These are phyloP conservation scores for Pachyseris speciosa DNA, from an alignment of 64 coral and sea anemone genomes.

Conservation along the genomic window DNA sequence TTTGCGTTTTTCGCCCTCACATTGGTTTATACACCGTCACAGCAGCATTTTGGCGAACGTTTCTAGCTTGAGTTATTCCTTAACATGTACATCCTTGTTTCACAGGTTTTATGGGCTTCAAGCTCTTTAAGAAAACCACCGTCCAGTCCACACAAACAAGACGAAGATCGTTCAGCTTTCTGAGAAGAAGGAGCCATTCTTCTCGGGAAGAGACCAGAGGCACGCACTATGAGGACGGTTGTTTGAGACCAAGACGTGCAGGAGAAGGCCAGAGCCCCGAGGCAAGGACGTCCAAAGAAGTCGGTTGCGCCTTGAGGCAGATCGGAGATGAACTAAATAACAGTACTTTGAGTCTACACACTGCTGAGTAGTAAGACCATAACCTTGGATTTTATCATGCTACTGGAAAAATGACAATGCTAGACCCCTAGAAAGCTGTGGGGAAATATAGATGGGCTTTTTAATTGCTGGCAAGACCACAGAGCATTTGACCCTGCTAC, in stretches of 20 bases:
- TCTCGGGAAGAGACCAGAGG: not conserved
- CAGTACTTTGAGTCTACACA: slow-evolving; percentile 69
- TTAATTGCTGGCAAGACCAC: too few species aligned
- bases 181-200: slow-evolving; percentile 17
- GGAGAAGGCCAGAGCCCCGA: not conserved
- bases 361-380: not conserved
- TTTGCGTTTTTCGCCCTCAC: too few species aligned
- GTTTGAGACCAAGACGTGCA: not conserved
- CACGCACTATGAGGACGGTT: not conserved
- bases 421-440: too few species aligned
- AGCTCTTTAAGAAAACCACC: slow-evolving; percentile 29
- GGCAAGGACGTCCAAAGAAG: slow-evolving; percentile 30
- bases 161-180: slow-evolving; percentile 15
- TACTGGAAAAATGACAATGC: too few species aligned
- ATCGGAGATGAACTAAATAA: slow-evolving; percentile 93
- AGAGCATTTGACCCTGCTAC: too few species aligned
- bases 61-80: not conserved
- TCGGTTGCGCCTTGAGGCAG: slow-evolving; percentile 58
- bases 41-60: too few species aligned
- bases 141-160: not conserved
- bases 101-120: slow-evolving; percentile 54
- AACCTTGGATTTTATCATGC: too few species aligned
- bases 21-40: too few species aligned
- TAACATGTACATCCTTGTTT: not conserved
- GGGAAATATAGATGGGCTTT: too few species aligned